A percentile compares a stretch with the other conserved stretches of the same genome.
Evolutionary conservation across 1,140 invertebrate species (phyloP).

Genomic region (Drosophila mayri): DNA sequence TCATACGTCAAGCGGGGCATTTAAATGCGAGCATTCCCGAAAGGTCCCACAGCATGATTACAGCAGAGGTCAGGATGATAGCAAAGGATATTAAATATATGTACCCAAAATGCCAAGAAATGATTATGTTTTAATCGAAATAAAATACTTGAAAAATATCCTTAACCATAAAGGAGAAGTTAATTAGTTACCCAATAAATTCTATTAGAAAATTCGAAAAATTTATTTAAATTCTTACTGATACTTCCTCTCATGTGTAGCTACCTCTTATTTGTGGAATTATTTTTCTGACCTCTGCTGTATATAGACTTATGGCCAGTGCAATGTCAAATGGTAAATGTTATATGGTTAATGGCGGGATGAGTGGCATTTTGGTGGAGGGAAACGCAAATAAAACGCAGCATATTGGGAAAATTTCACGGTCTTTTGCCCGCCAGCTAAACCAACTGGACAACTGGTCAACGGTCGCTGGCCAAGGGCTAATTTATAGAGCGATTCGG

Average conservation of each 20-base stretch:
- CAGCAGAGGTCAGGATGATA: background rate
- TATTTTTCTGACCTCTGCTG: background rate
- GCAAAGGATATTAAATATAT: background rate
- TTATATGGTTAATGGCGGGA: slow-evolving; percentile 25
- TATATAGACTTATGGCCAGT: slow-evolving; percentile 28
- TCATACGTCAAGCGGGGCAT: slow-evolving; percentile 48
- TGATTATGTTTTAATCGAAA: too few relatives aligned
- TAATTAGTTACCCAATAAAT: background rate
- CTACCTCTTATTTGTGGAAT: background rate
- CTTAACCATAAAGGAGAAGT: too few relatives aligned
- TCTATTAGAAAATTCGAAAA: too few relatives aligned
- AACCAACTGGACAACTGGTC: slow-evolving; percentile 55
- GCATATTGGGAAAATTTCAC: slow-evolving; percentile 83
- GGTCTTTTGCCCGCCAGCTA: slow-evolving; percentile 70
- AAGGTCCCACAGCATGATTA: slow-evolving; percentile 11
- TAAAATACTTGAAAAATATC: too few relatives aligned
- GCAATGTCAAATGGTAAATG: slow-evolving; percentile 48
- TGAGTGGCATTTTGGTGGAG: slow-evolving; percentile 18
- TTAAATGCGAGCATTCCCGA: slow-evolving; percentile 47
- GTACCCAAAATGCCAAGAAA: too few relatives aligned
- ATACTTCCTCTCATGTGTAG: background rate
- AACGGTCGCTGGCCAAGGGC: slow-evolving; percentile 64
- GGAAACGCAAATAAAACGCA: slow-evolving; percentile 58
- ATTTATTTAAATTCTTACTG: background rate
- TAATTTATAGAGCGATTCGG: slow-evolving; percentile 79